phyloP scores from a whole-genome alignment of 2,888 invertebrate genomes.

The Mimas tiliae region DNA sequence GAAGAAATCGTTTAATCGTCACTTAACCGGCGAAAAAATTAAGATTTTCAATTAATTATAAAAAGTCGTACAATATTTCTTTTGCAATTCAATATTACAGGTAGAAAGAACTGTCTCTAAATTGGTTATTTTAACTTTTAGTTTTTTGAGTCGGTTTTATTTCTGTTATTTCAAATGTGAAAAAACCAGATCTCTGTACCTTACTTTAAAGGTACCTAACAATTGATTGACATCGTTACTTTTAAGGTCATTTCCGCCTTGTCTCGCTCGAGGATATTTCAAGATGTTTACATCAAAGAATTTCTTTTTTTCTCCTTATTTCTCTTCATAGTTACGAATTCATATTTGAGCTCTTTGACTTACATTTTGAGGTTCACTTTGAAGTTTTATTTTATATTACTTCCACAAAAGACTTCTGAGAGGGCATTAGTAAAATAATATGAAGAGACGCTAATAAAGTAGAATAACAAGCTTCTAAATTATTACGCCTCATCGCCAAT shows the following conservation, averaged over 20 bases:
- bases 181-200: too few relatives aligned
- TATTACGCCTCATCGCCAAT: constrained; percentile 14
- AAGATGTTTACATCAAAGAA: constrained; percentile 38
- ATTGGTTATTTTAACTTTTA: too few relatives aligned
- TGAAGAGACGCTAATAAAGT: not conserved
- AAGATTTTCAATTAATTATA: too few relatives aligned
- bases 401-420: not conserved
- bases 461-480: constrained; percentile 10
- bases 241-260: constrained; percentile 38
- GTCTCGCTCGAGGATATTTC: constrained; percentile 34
- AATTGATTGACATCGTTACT: constrained; percentile 44
- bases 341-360: constrained; percentile 16
- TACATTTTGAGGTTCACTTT: constrained; percentile 19
- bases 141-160: too few relatives aligned
- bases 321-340: constrained; percentile 17
- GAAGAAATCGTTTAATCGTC: too few relatives aligned
- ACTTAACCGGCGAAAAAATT: too few relatives aligned
- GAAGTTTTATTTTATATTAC: constrained; percentile 13
- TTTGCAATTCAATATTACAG: too few relatives aligned
- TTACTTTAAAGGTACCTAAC: not conserved
- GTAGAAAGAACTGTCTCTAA: too few relatives aligned
- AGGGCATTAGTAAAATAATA: constrained; percentile 6
- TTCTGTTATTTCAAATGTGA: too few relatives aligned
- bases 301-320: constrained; percentile 31
- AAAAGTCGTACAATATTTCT: too few relatives aligned